Evolutionary conservation across 2,797 vertebrate species (phyloP).

Genomic region (Pteronotus mesoamericanus): DNA sequence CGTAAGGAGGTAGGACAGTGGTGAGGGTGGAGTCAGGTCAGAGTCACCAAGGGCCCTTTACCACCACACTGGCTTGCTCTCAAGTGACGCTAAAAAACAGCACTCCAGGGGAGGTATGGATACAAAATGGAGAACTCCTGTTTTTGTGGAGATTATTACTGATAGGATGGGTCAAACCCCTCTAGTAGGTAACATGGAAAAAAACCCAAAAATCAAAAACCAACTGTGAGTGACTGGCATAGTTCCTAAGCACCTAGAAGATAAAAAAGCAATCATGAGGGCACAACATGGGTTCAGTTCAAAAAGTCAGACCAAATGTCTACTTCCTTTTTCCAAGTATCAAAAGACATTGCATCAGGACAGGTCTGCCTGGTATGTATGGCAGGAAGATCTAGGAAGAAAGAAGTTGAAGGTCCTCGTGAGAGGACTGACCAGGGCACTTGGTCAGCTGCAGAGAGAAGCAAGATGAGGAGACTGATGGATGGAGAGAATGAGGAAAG

Average conservation of each 20-base stretch:
- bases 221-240: not conserved
- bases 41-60: not conserved
- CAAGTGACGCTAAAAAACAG: not conserved
- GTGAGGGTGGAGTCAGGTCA: not conserved
- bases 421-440: not conserved
- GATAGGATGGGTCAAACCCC: not conserved
- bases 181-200: not conserved
- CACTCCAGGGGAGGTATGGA: not conserved
- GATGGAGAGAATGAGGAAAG: not conserved
- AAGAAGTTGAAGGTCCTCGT: not conserved
- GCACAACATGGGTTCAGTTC: not conserved
- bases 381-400: not conserved
- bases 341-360: not conserved
- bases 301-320: not conserved
- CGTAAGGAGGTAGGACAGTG: not conserved
- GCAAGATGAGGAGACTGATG: not conserved
- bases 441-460: not conserved
- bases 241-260: not conserved
- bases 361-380: not conserved
- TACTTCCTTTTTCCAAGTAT: not conserved
- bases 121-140: not conserved
- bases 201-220: no score
- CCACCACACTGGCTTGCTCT: not conserved
- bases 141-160: not conserved
- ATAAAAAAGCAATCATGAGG: not conserved